These are phyloP conservation scores for Crypturellus undulatus DNA, from an alignment of 2,113 vertebrate species.

Conservation along the genomic window DNA sequence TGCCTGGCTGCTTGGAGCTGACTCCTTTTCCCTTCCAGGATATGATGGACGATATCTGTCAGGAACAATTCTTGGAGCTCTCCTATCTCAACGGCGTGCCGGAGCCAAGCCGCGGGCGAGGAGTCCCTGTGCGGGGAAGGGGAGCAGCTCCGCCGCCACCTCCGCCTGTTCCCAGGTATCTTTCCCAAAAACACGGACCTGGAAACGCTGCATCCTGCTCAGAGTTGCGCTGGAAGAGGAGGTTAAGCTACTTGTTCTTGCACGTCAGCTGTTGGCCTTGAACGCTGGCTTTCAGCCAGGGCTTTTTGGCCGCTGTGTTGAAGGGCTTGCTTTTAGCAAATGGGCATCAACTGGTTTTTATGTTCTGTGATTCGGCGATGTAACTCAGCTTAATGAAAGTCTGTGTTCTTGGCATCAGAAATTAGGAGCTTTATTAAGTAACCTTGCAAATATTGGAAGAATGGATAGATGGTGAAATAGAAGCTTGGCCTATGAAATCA, in stretches of 20 bases:
- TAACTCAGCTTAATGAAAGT: rapidly evolving
- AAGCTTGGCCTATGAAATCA: neutral
- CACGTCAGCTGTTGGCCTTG: neutral
- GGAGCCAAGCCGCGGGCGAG: slow-evolving; percentile 85
- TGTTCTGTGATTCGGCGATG: neutral
- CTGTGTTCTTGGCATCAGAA: neutral
- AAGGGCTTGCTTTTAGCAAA: neutral
- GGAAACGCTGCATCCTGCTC: neutral
- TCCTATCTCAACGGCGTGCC: slow-evolving; percentile 94
- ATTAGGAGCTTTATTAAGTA: neutral
- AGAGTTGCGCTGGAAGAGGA: neutral
- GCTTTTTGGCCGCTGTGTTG: neutral
- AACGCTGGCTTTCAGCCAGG: neutral
- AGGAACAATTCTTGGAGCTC: slow-evolving; percentile 92
- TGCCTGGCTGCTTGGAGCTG: neutral
- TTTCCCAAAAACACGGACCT: neutral
- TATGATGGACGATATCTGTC: slow-evolving; percentile 96
- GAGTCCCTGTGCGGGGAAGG: slow-evolving; percentile 85
- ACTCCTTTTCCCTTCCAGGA: slow-evolving; percentile 78
- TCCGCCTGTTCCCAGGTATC: slow-evolving; percentile 86
- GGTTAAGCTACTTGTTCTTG: neutral
- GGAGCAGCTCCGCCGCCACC: slow-evolving; percentile 91
- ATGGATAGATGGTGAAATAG: neutral
- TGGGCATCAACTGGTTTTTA: neutral
- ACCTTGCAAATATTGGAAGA: neutral